Evolutionary conservation across 2,113 vertebrate species (phyloP).

Genomic region (Melanotaenia duboulayi): DNA sequence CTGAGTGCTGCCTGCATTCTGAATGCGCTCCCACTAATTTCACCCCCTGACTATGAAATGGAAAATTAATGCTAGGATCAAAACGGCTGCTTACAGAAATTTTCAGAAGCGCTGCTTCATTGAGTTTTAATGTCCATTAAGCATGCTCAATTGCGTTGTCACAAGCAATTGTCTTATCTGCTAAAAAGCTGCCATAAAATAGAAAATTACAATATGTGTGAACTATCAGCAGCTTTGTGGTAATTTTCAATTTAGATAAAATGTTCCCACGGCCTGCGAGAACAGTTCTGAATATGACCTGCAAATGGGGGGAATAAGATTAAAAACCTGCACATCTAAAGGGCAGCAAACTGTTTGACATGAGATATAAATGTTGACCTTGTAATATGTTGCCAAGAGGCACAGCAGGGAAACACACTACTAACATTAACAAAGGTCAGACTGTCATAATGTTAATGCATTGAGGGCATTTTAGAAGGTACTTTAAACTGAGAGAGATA

Average conservation of each 20-base stretch:
- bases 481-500: slow-evolving; percentile 42
- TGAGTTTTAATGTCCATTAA: slow-evolving; percentile 79
- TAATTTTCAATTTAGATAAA: slow-evolving; percentile 81
- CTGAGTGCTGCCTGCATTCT: slow-evolving; percentile 49
- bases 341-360: slow-evolving; percentile 51
- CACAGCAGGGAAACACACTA: slow-evolving; percentile 12
- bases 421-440: slow-evolving; percentile 60
- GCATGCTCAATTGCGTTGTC: slow-evolving; percentile 81
- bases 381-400: slow-evolving; percentile 26
- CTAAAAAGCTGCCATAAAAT: slow-evolving; percentile 78
- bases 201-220: slow-evolving; percentile 73
- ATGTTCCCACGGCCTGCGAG: slow-evolving; percentile 52
- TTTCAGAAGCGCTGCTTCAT: slow-evolving; percentile 67
- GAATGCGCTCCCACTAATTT: slow-evolving; percentile 65
- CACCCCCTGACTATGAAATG: slow-evolving; percentile 66
- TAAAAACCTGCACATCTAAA: slow-evolving; percentile 63
- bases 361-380: slow-evolving; percentile 65
- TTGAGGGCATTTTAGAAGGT: slow-evolving; percentile 38
- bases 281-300: slow-evolving; percentile 42
- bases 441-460: slow-evolving; percentile 52
- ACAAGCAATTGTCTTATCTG: slow-evolving; percentile 84
- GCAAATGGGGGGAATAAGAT: slow-evolving; percentile 46
- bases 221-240: slow-evolving; percentile 70
- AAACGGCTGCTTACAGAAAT: slow-evolving; percentile 69
- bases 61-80: slow-evolving; percentile 66